Base-by-base conservation (phyloP, 2,888 invertebrate genomes). In the Serripes groenlandicus region DNA sequence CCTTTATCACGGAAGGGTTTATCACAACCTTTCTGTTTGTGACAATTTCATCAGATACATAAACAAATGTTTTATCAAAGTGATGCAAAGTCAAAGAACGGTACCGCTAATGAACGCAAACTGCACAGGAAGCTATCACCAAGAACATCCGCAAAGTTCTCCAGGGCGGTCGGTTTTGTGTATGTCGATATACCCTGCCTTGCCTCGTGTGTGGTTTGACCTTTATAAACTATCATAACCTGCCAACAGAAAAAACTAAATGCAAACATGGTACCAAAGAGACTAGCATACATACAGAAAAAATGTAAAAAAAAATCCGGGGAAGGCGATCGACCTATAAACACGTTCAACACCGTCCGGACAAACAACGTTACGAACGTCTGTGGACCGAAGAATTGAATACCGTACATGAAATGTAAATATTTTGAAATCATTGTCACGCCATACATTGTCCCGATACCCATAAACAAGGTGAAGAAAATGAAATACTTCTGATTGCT, bases 211-310 rank as follows among this genome's bases (percentile, higher is more conserved):
- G 75, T 83, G 7, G 85, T 86, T 60, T 86, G 85, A 3, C 85
- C 82, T 2, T 74, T 28, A 5, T 62, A 35, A 0, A 78, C 75
- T 58, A 86, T 75, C 28, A 69, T 15, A 5, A 86, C 71, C 32
- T 86, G 82, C 85, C 82, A 86, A 58, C 69, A 75, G n/a, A 86
- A 80, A 34, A 86, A 78, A 5, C 80, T 74, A 60, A 86, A 83
- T 9, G 85, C 52, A 11, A 80, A 54, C 66, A 80, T 42, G n/a
- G 80, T 80, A 18, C 78, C 85, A 54, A 75, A 73, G 15, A 86
- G 75, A 71, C 85, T 83, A 18, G 78, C 69, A 37, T 86, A 83
- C 69, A 86, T 34, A 4, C 77, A 34, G n/a, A 82, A 62, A 70
- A 86, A 83, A 26, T 72, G 28, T 23, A 69, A 30, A 9, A 82